These are phyloP conservation scores for Pseudomyrmex pallidus DNA, from an alignment of 1,140 invertebrate species.

Conservation along the genomic window DNA sequence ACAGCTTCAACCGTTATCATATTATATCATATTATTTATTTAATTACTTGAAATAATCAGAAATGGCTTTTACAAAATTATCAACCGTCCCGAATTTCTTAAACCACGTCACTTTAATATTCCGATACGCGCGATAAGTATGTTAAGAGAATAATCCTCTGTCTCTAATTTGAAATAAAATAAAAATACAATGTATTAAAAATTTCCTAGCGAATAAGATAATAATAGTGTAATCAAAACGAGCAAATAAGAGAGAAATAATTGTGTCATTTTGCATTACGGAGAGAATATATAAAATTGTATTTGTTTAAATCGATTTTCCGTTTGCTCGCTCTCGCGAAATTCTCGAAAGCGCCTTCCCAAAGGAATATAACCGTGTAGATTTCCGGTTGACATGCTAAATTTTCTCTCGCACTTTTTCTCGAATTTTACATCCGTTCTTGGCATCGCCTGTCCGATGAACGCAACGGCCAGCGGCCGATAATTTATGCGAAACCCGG, in stretches of 20 bases:
- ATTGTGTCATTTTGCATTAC: not conserved
- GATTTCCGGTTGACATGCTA: slow-evolving; percentile 26
- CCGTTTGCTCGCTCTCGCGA: not conserved
- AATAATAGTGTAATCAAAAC: too few species aligned
- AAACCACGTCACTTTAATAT: not conserved
- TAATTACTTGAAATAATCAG: not conserved
- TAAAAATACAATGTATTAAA: not conserved
- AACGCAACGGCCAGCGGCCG: slow-evolving; percentile 55
- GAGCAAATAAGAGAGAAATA: not conserved
- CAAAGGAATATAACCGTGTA: slow-evolving; percentile 9
- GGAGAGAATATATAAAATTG: not conserved
- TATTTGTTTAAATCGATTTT: slow-evolving; percentile 9
- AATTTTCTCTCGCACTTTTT: slow-evolving; percentile 41
- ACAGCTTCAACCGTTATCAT: too few species aligned
- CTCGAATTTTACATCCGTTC: slow-evolving; percentile 66
- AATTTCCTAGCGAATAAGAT: not conserved
- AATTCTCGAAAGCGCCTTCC: not conserved
- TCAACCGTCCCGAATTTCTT: not conserved
- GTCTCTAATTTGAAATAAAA: not conserved
- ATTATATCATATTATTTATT: not conserved
- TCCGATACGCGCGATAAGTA: not conserved
- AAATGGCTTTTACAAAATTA: not conserved
- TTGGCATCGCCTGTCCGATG: slow-evolving; percentile 52
- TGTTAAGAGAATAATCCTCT: not conserved
- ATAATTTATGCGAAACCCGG: slow-evolving; percentile 69